Conservation (phyloP, 1,140 invertebrate genomes). For the Macrostomum lignano region DNA sequence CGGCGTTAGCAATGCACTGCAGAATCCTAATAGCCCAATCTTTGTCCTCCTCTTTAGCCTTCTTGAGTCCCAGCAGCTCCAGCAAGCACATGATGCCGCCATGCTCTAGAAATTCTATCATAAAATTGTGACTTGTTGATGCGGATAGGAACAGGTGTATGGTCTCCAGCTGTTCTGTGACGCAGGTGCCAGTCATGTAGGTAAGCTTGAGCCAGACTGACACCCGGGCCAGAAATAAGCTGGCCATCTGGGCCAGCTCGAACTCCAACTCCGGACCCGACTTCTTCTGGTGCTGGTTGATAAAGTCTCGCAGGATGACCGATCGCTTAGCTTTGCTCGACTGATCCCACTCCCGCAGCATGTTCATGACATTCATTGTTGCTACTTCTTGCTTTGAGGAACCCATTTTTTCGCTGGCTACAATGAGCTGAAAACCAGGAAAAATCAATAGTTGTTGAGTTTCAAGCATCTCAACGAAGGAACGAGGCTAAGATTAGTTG, state of each 20-base stretch:
- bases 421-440: too few species aligned
- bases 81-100: constrained; percentile 23
- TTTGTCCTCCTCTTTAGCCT: constrained; percentile 23
- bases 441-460: too few species aligned
- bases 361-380: constrained; percentile 17
- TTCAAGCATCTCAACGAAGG: too few species aligned
- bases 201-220: constrained; percentile 24
- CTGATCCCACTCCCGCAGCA: constrained; percentile 26
- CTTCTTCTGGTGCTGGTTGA: constrained; percentile 23
- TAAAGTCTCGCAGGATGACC: constrained; percentile 22
- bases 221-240: constrained; percentile 24
- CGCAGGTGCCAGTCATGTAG: constrained; percentile 22
- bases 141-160: constrained; percentile 22
- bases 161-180: constrained; percentile 20
- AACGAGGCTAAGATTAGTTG: too few species aligned
- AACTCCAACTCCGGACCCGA: constrained; percentile 25
- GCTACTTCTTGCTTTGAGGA: constrained; percentile 23
- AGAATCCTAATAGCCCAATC: constrained; percentile 16
- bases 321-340: constrained; percentile 16
- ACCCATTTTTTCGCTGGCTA: constrained; percentile 12
- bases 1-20: constrained; percentile 20
- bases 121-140: constrained; percentile 26
- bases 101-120: constrained; percentile 26
- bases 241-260: constrained; percentile 25
- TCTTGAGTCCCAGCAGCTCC: constrained; percentile 23